Evolutionary conservation across 1,140 invertebrate species (phyloP).

Genomic region (Archivesica marissinica): DNA sequence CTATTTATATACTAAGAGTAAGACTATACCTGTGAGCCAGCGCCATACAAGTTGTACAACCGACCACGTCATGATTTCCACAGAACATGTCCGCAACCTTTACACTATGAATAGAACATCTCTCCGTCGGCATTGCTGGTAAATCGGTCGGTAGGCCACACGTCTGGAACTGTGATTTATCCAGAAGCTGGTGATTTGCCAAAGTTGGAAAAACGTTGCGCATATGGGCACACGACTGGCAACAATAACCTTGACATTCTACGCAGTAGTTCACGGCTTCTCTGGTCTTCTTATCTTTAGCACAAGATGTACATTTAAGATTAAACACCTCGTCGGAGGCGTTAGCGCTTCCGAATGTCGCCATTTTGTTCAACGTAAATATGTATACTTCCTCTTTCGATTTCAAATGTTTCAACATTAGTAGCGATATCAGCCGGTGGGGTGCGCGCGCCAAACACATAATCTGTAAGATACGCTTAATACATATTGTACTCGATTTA

Average conservation of each 20-base stretch:
- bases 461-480: too few relatives aligned
- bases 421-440: too few relatives aligned
- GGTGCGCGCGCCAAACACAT: too few relatives aligned
- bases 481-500: too few relatives aligned
- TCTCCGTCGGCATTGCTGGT: neutral
- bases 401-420: too few relatives aligned
- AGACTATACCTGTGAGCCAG: neutral
- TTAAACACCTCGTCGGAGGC: neutral
- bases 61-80: neutral
- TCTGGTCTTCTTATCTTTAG: neutral
- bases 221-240: neutral
- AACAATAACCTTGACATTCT: neutral
- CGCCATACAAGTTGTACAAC: neutral
- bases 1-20: too few relatives aligned
- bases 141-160: neutral
- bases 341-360: neutral
- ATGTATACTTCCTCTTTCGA: too few relatives aligned
- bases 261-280: neutral
- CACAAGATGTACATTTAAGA: neutral
- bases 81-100: constrained; percentile 11
- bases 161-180: neutral
- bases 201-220: neutral
- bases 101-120: neutral
- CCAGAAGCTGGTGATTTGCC: neutral
- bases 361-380: neutral